A percentile compares a stretch with the other conserved stretches of the same genome.
Evolutionary conservation across 1,140 invertebrate species (phyloP).

Genomic region (Amphibalanus amphitrite): DNA sequence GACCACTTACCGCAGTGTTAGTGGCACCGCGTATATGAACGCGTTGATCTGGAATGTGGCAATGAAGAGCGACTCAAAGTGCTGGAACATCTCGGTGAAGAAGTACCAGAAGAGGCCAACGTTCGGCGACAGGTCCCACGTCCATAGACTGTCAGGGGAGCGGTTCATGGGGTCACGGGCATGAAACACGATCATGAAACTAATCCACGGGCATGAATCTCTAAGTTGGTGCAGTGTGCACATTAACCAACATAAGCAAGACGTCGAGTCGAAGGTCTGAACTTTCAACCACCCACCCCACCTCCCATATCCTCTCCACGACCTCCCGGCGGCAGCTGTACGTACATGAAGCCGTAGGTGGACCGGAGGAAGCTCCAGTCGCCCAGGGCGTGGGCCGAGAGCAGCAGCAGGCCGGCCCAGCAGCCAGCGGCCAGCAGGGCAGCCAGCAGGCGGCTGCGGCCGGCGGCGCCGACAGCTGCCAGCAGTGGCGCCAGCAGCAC

Average conservation of each 20-base stretch:
- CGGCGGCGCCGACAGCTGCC: no score
- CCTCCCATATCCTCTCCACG: no score
- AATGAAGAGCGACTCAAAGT: slow-evolving; percentile 82
- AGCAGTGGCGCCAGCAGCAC: background rate
- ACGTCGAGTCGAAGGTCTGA: no score
- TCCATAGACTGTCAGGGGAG: slow-evolving; percentile 43
- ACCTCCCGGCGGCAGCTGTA: background rate
- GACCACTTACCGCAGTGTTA: slow-evolving; percentile 32
- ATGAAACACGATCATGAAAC: no score
- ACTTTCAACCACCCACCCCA: no score
- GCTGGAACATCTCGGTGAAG: slow-evolving; percentile 99
- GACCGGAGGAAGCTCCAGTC: background rate
- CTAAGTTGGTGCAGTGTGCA: no score
- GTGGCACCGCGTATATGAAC: slow-evolving; percentile 25
- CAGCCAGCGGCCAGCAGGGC: background rate
- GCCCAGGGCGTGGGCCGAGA: background rate
- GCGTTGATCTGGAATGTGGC: slow-evolving; percentile 95
- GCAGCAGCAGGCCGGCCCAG: background rate
- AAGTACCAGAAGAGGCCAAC: slow-evolving; percentile 72
- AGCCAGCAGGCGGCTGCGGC: background rate
- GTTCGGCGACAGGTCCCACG: slow-evolving; percentile 63
- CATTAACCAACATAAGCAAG: no score
- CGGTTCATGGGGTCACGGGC: slow-evolving; percentile 12
- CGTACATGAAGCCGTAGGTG: slow-evolving; percentile 1
- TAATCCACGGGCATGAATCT: no score